phyloP scores from a whole-genome alignment of 2,888 invertebrate genomes.

The Aromia moschata region DNA sequence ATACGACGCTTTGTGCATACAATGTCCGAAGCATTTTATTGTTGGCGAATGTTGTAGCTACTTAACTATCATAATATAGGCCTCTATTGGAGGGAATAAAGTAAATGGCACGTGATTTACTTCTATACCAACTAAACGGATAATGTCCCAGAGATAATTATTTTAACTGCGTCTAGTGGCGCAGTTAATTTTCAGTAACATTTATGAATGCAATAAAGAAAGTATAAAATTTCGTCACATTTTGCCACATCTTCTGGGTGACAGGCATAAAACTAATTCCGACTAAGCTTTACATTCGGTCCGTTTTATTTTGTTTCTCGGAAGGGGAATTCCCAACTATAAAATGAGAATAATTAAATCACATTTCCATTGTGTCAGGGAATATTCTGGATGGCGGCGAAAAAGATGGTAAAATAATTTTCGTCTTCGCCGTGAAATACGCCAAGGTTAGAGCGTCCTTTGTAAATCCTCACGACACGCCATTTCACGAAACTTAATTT shows the following conservation, averaged over 20 bases:
- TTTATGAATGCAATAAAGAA: constrained; percentile 43
- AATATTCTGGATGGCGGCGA: constrained; percentile 39
- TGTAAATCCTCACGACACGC: constrained; percentile 10
- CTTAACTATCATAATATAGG: constrained; percentile 13
- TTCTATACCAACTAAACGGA: constrained; percentile 23
- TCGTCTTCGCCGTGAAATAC: constrained; percentile 27
- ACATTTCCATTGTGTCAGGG: constrained; percentile 42
- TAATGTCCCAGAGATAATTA: constrained; percentile 38
- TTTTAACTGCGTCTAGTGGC: constrained; percentile 36
- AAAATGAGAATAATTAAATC: constrained; percentile 43
- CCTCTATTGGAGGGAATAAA: constrained; percentile 35
- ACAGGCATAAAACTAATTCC: constrained; percentile 43
- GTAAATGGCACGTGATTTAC: constrained; percentile 27
- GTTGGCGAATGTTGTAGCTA: neutral
- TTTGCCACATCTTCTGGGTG: constrained; percentile 37
- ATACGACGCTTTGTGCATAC: neutral
- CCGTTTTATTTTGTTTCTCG: constrained; percentile 33
- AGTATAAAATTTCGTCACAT: constrained; percentile 44
- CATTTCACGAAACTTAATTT: constrained; percentile 9
- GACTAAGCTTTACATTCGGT: constrained; percentile 40
- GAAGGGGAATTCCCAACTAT: constrained; percentile 38
- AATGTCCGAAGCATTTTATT: constrained; percentile 8
- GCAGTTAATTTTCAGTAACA: constrained; percentile 42
- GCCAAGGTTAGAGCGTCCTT: constrained; percentile 5
- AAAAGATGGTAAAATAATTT: constrained; percentile 42